Base-by-base conservation (phyloP, 1,140 invertebrate genomes). In the Vanessa tameamea region DNA sequence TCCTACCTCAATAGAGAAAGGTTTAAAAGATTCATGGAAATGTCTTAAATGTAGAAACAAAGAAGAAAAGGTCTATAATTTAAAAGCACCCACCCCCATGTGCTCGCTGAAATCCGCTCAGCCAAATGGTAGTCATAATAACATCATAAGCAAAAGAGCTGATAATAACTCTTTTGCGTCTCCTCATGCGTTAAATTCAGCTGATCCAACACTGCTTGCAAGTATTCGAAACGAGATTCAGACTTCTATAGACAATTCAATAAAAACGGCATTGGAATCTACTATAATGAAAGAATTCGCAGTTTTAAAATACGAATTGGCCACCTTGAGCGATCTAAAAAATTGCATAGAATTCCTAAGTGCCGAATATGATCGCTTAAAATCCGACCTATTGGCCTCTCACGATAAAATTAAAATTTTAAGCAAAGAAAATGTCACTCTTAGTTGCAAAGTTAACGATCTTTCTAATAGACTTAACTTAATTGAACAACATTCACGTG, bases 401-500 rank as follows among this genome's bases (percentile, higher is more conserved):
- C 43, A 61, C 4, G 14, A 53, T 6, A 53, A 69, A 69, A 64
- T 68, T 37, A 67, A 15, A 53, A 7, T n/a, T n/a, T 43, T 73
- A n/a, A 51, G n/a, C 11, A 51, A 37, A n/a, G 63, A 76, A 14
- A 70, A 76, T 26, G 16, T 53, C 7, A 31, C 23, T 9, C 31
- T 76, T 16, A 55, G 20, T 11, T 14, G 43, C 16, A 55, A 20
- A 61, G 57, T 76, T 14, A 68, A 20, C n/a, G 65, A 72, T 47
- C 57, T 76, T 23, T 23, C 47, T 13, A 57, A 47, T 37, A 72
- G 69, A 47, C 55, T 76, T 4, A 71, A 72, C 15, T 48, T 72
- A 16, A 47, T 76, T 11, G 74, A 76, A 64, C 65, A 72, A 37
- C 69, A 76, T 47, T 51, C 55, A 15, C 55, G 69, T 16, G 69